Conservation (phyloP, 1,140 invertebrate genomes). For the Watersipora subatra region DNA sequence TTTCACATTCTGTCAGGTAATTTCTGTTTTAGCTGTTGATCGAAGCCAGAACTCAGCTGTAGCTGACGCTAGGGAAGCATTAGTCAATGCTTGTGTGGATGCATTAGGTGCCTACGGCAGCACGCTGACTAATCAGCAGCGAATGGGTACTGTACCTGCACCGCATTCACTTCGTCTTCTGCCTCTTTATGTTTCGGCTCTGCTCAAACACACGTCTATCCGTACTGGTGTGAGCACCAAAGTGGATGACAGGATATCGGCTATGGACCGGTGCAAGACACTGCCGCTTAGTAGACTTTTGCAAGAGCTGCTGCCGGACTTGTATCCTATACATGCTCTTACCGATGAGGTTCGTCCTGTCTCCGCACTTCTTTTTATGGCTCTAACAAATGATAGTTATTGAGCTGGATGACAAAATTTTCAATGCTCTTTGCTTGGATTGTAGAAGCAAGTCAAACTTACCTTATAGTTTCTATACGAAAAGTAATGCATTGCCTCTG, state of each 20-base stretch:
- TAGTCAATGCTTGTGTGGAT: conserved; percentile 88
- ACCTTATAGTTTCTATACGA: too few relatives aligned
- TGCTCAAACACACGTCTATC: conserved; percentile 83
- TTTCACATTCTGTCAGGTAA: too few relatives aligned
- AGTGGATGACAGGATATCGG: conserved; percentile 78
- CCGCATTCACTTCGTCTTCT: conserved; percentile 62
- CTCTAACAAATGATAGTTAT: too few relatives aligned
- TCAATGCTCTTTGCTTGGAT: too few relatives aligned
- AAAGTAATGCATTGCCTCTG: not conserved
- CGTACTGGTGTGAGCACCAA: conserved; percentile 65
- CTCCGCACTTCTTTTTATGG: too few relatives aligned
- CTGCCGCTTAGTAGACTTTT: conserved; percentile 67
- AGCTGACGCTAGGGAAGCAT: conserved; percentile 82
- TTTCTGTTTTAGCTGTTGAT: conserved; percentile 63
- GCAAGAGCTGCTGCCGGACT: conserved; percentile 75
- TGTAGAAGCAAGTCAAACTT: too few relatives aligned
- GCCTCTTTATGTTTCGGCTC: conserved; percentile 74
- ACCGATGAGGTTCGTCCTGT: conserved; percentile 49
- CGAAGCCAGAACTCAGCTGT: conserved; percentile 68
- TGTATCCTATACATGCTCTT: conserved; percentile 75
- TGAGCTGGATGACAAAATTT: too few relatives aligned
- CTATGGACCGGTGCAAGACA: conserved; percentile 86
- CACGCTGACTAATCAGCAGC: conserved; percentile 46
- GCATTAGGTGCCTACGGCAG: conserved; percentile 64
- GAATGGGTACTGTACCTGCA: conserved; percentile 54